Evolutionary conservation across 2,113 vertebrate species (phyloP).

Genomic region (Limanda limanda): DNA sequence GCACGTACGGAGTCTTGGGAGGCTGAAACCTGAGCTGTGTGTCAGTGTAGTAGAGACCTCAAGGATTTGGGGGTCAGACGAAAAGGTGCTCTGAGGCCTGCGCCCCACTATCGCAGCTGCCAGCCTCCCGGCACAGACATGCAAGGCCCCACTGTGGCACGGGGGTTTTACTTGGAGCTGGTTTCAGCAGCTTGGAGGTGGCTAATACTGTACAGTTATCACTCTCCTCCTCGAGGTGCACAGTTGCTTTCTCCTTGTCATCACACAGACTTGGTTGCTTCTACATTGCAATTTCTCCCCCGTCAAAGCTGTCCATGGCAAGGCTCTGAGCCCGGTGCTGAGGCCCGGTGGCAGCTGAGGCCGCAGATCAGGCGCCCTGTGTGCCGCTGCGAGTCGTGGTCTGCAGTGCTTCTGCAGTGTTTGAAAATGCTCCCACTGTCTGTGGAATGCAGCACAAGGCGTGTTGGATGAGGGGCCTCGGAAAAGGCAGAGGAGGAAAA

Average conservation of each 20-base stretch:
- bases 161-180: conserved; percentile 71
- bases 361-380: conserved; percentile 26
- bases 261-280: conserved; percentile 42
- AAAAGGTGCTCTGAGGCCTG: conserved; percentile 69
- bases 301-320: conserved; percentile 57
- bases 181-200: conserved; percentile 62
- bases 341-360: conserved; percentile 73
- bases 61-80: conserved; percentile 80
- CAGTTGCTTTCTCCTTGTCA: conserved; percentile 77
- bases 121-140: conserved; percentile 37
- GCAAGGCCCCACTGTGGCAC: conserved; percentile 44
- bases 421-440: conserved; percentile 77
- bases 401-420: conserved; percentile 52
- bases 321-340: conserved; percentile 35
- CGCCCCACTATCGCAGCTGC: conserved; percentile 79
- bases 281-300: conserved; percentile 58
- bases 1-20: conserved; percentile 42
- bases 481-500: conserved; percentile 67
- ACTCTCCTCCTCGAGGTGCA: conserved; percentile 58
- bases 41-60: conserved; percentile 64
- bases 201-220: conserved; percentile 72
- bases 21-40: conserved; percentile 75
- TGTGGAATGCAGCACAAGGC: conserved; percentile 78
- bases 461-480: conserved; percentile 77
- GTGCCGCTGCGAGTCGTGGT: conserved; percentile 41